Conservation (phyloP, 2,797 vertebrate species). For the Gobio occitaniae region DNA sequence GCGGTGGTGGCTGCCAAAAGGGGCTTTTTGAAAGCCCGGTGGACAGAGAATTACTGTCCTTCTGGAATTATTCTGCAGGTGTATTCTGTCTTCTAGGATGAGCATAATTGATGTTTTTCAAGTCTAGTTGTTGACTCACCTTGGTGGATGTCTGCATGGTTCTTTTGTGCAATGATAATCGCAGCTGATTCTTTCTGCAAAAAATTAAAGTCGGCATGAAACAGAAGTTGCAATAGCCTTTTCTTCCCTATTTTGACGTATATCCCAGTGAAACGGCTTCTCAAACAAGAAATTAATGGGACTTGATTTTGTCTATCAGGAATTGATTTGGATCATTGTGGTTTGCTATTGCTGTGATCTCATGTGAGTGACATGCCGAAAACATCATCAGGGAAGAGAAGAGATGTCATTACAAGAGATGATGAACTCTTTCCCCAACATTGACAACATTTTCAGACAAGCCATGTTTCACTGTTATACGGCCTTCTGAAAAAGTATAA, state of each 20-base stretch:
- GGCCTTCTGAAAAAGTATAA: background rate
- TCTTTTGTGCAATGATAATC: conserved; percentile 38
- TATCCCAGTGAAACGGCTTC: background rate
- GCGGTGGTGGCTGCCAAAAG: conserved; percentile 19
- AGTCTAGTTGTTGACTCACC: conserved; percentile 56
- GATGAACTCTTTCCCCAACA: background rate
- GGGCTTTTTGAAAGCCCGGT: background rate
- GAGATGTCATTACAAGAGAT: background rate
- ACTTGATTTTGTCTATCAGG: background rate
- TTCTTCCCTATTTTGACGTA: background rate
- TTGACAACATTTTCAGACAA: background rate
- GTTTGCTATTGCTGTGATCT: background rate
- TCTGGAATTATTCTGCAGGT: conserved; percentile 34
- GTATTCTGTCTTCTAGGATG: background rate
- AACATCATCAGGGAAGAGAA: background rate
- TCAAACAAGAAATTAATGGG: background rate
- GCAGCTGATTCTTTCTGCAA: conserved; percentile 62
- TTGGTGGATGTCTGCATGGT: conserved; percentile 57
- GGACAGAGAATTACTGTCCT: conserved; percentile 55
- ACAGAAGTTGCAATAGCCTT: background rate
- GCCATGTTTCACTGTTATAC: background rate
- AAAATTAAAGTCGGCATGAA: background rate
- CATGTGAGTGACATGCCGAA: background rate
- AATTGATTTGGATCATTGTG: background rate
- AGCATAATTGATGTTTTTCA: conserved; percentile 12